Evolutionary conservation across 2,797 vertebrate genomes (phyloP).

Genomic region (Pseudochirops corinnae): DNA sequence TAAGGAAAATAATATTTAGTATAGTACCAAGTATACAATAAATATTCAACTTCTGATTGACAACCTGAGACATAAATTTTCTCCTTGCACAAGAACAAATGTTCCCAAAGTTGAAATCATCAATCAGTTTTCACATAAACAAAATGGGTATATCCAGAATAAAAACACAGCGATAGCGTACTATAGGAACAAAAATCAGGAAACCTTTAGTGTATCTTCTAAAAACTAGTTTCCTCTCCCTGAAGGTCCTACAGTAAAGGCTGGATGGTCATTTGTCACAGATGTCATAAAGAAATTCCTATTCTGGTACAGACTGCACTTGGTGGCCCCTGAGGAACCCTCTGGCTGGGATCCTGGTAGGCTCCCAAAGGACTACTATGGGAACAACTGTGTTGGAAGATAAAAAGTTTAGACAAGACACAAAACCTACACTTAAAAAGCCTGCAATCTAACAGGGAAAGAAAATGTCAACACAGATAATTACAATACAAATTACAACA

Average conservation of each 20-base stretch:
- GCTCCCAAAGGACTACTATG: background rate
- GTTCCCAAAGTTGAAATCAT: background rate
- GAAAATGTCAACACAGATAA: background rate
- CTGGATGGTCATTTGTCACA: too few relatives aligned
- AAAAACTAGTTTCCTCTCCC: background rate
- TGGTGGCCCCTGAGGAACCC: background rate
- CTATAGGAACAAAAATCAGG: background rate
- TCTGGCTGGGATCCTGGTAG: background rate
- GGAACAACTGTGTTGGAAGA: background rate
- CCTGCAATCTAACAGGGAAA: background rate
- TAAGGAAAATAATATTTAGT: background rate
- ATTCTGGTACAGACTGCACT: background rate
- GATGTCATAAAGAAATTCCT: background rate
- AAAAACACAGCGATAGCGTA: background rate
- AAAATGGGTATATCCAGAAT: background rate
- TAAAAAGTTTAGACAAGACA: background rate
- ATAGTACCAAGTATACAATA: background rate
- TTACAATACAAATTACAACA: background rate
- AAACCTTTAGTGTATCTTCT: background rate
- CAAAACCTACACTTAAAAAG: background rate
- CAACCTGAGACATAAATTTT: background rate
- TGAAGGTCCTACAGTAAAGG: background rate
- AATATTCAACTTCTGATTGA: background rate
- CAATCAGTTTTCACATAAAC: background rate
- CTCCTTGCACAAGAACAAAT: background rate